Evolutionary conservation across 2,797 vertebrate genomes (phyloP).

Genomic region (Pelochelys cantorii): DNA sequence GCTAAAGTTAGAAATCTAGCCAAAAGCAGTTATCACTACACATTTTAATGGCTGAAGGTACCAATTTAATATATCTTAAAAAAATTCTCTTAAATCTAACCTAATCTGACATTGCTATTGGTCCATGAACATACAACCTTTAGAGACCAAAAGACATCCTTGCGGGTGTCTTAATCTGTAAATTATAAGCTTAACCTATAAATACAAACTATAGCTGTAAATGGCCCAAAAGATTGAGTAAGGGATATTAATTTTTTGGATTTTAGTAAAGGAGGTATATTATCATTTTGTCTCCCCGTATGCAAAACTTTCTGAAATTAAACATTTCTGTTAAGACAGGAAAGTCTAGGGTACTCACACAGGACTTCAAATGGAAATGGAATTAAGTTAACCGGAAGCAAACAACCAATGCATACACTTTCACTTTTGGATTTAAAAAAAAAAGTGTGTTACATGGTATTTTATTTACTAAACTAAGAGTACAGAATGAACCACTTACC

Average conservation of each 20-base stretch:
- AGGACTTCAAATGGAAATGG: not conserved
- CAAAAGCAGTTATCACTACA: not conserved
- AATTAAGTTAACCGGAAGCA: not conserved
- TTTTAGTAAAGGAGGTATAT: not conserved
- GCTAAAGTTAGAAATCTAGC: not conserved
- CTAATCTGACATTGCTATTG: not conserved
- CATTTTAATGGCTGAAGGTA: not conserved
- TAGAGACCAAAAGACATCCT: not conserved
- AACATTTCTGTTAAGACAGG: not conserved
- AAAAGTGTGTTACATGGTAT: not conserved
- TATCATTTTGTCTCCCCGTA: not conserved
- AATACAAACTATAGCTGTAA: not conserved
- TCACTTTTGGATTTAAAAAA: not conserved
- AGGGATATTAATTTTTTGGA: not conserved
- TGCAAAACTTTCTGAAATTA: not conserved
- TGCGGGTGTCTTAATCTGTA: not conserved
- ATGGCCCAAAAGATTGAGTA: not conserved
- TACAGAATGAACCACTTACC: slow-evolving; percentile 76
- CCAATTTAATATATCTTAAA: not conserved
- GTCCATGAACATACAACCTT: not conserved
- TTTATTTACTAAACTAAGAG: not conserved
- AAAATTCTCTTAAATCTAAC: not conserved
- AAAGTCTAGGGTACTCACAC: not conserved
- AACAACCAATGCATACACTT: not conserved
- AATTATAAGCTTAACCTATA: not conserved